Evolutionary conservation across 2,113 vertebrate genomes (phyloP).

Genomic region (Oreotrochilus melanogaster): DNA sequence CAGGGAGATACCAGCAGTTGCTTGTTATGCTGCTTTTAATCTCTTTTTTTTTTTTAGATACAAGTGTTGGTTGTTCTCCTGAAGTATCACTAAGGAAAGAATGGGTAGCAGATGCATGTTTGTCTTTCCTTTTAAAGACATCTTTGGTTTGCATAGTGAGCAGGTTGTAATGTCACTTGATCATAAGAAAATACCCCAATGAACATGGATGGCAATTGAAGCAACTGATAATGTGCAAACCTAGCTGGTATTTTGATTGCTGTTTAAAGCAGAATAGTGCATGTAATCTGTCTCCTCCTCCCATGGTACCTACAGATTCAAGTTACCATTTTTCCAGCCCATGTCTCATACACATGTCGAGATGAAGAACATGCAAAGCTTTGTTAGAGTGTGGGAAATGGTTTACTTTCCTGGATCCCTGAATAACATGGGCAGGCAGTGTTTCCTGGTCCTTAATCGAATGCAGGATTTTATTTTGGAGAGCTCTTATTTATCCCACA

Average conservation of each 20-base stretch:
- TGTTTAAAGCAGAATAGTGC: not conserved
- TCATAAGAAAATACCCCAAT: not conserved
- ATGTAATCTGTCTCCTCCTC: not conserved
- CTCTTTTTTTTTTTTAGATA: not conserved
- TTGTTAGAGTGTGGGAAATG: not conserved
- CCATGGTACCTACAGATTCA: not conserved
- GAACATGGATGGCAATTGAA: not conserved
- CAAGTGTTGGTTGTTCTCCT: not conserved
- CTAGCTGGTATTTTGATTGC: not conserved
- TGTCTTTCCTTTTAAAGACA: not conserved
- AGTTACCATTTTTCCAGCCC: not conserved
- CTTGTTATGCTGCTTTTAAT: not conserved
- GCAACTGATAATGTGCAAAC: not conserved
- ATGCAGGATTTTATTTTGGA: not conserved
- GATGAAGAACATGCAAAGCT: not conserved
- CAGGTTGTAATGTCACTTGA: not conserved
- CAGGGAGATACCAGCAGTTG: fast-evolving
- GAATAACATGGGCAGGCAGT: not conserved
- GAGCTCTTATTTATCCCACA: not conserved
- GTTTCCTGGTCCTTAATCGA: not conserved
- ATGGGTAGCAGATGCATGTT: not conserved
- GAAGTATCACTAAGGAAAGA: not conserved
- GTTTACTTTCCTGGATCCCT: not conserved
- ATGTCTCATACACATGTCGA: not conserved
- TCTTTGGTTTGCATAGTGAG: not conserved